A percentile compares a stretch with the other conserved stretches of the same genome.
Conservation (phyloP, 2,113 vertebrate genomes). For the Empidonax traillii region DNA sequence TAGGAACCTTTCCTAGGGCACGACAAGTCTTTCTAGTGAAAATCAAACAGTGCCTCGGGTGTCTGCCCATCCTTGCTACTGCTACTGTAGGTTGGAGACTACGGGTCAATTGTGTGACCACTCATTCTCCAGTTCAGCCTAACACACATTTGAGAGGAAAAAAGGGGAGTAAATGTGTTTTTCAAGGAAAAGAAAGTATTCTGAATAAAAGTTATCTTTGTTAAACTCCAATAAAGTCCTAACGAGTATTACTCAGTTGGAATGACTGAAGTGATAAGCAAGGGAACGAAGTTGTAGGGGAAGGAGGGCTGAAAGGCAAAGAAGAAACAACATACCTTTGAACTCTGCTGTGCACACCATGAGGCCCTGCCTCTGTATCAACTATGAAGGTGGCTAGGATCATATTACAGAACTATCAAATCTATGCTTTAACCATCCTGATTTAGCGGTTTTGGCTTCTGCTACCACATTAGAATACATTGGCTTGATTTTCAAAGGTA, state of each 20-base stretch:
- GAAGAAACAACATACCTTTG: not conserved
- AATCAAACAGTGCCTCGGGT: not conserved
- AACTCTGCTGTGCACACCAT: not conserved
- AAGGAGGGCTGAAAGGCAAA: not conserved
- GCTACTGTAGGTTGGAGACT: not conserved
- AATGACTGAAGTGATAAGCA: not conserved
- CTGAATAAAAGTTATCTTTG: not conserved
- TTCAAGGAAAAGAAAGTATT: not conserved
- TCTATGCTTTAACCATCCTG: not conserved
- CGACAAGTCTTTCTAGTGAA: not conserved
- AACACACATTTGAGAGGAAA: not conserved
- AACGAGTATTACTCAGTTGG: not conserved
- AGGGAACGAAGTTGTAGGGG: not conserved
- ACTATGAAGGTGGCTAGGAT: not conserved
- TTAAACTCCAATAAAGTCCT: not conserved
- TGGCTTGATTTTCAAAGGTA: conserved; percentile 52
- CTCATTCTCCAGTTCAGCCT: not conserved
- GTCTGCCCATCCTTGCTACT: not conserved
- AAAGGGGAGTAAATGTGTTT: not conserved
- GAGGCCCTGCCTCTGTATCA: not conserved
- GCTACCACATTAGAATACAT: not conserved
- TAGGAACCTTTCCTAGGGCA: not conserved
- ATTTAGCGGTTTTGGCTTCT: not conserved
- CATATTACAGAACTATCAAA: not conserved
- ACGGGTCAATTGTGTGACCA: not conserved